These are phyloP conservation scores for Deladenus siricidicola DNA, from an alignment of 2,888 invertebrate genomes.

Conservation along the genomic window DNA sequence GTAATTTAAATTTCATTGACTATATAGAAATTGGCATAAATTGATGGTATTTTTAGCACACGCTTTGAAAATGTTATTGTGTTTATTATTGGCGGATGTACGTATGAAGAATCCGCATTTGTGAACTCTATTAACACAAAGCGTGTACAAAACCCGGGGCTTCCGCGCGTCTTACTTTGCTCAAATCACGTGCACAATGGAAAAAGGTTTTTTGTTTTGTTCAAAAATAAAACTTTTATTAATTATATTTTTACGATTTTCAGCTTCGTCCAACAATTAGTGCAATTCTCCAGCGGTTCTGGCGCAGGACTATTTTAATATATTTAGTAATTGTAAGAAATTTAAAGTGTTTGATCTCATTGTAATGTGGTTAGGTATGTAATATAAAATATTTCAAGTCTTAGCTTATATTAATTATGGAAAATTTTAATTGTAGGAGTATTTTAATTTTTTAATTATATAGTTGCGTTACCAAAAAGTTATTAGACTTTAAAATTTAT, in stretches of 20 bases:
- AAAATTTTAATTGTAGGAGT: no score
- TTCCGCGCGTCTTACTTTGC: conserved; percentile 36
- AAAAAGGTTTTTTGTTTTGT: conserved; percentile 21
- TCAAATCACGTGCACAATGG: conserved; percentile 44
- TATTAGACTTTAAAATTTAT: no score
- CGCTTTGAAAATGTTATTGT: conserved; percentile 87
- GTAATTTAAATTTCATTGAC: neutral
- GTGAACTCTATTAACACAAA: conserved; percentile 71
- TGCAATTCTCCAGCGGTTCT: neutral
- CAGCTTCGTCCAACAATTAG: conserved; percentile 7
- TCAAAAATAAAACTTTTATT: neutral
- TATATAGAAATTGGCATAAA: no score
- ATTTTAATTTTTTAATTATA: no score
- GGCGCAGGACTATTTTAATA: no score
- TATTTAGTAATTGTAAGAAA: no score
- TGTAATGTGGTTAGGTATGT: no score
- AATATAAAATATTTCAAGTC: no score
- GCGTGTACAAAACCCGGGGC: conserved; percentile 57
- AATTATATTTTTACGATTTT: neutral
- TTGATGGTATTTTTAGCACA: conserved; percentile 32
- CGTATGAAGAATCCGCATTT: conserved; percentile 84
- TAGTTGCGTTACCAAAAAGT: no score
- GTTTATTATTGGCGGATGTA: conserved; percentile 88
- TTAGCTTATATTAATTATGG: no score
- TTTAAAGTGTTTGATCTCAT: no score